phyloP scores from a whole-genome alignment of 2,113 vertebrate genomes.

The Neodontobutis hainanensis region DNA sequence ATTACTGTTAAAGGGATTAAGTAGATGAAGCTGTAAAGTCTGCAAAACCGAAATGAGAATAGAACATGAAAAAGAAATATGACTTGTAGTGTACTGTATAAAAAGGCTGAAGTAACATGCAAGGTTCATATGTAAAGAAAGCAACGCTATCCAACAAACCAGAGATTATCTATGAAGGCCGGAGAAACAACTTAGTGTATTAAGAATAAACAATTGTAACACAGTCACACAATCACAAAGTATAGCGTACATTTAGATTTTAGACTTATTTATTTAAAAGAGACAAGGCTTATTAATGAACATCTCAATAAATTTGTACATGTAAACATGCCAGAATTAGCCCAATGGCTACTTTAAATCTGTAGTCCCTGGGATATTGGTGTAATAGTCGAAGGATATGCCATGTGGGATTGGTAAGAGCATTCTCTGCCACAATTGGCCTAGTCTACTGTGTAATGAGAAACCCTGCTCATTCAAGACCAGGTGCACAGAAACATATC shows the following conservation, averaged over 20 bases:
- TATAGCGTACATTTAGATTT: too few species aligned
- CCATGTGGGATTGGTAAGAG: conserved; percentile 17
- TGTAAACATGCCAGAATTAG: too few species aligned
- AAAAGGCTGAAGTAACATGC: not conserved
- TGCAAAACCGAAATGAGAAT: conserved; percentile 47
- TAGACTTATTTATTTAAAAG: too few species aligned
- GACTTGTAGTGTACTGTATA: conserved; percentile 11
- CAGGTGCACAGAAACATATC: conserved; percentile 60
- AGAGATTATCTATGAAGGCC: too few species aligned
- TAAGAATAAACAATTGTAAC: not conserved
- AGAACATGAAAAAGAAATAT: conserved; percentile 13
- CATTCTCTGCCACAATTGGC: conserved; percentile 28
- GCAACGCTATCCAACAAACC: too few species aligned
- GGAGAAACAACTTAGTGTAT: too few species aligned
- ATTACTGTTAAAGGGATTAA: conserved; percentile 64
- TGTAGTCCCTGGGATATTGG: not conserved
- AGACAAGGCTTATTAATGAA: too few species aligned
- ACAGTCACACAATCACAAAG: not conserved
- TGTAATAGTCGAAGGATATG: not conserved
- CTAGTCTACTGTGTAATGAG: conserved; percentile 43
- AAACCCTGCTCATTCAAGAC: conserved; percentile 47
- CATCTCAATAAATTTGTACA: too few species aligned
- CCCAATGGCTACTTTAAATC: too few species aligned
- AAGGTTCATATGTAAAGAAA: too few species aligned
- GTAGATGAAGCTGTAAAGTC: conserved; percentile 51